Base-by-base conservation (phyloP, 2,888 invertebrate genomes). In the Platycheirus rosarum region DNA sequence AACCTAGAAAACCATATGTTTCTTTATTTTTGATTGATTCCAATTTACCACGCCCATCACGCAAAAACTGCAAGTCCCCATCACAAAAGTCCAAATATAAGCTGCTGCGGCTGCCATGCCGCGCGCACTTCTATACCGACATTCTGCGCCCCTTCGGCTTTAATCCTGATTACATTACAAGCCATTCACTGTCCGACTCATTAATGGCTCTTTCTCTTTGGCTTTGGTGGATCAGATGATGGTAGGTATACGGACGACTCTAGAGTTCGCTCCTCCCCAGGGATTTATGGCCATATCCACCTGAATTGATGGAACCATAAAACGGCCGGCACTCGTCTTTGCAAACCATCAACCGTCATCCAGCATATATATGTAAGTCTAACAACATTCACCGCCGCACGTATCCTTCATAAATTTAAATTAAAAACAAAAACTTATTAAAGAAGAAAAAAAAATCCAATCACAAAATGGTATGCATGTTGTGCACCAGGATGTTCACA, bases 1-100 rank as follows among this genome's bases (percentile, higher is more conserved):
- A 82, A 82, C 77, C 82, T 82, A 82, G 82, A 82, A 82, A 73
- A 82, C 82, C 82, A 82, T 82, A 82, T 82, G 77, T 73, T 77
- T 55, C 82, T 53, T 53, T n/a, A 35, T 42, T 26, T 62, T 82
- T 82, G 82, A 82, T 82, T 82, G 71, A 82, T 82, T 77, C 49
- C 77, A 68, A 82, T 82, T 73, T 49, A 57, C 82, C 82, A 82
- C 82, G 82, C 82, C 82, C 77, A 71, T 76, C 76, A 73, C 77
- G 82, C 82, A 82, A 66, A 77, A 71, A 71, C 46, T n/a, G n/a
- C 49, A 65, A 77, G 53, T 60, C 65, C 65, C 49, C 48, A 71
- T 32, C 2, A 4, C 29, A 8, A 8, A 32, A 63, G 55, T 77
- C 68, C 49, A 63, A 68, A 82, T 77, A 82, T 77, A 68, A n/a